Conservation (phyloP, 2,113 vertebrate species). For the Catharus minimus region DNA sequence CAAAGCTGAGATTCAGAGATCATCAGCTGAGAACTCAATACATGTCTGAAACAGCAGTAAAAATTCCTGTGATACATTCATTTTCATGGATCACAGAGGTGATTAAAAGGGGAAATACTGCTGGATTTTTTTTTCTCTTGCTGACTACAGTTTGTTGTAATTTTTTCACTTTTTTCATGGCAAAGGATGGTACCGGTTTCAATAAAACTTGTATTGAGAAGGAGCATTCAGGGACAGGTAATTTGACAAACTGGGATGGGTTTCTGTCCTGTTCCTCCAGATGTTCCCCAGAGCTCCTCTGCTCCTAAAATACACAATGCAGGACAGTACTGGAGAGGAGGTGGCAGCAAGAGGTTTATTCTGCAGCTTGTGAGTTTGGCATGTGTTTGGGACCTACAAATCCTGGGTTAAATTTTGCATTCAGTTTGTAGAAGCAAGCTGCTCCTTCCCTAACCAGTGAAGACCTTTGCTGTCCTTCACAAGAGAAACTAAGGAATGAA, state of each 20-base stretch:
- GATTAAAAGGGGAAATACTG: neutral
- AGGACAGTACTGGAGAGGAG: neutral
- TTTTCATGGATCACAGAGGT: neutral
- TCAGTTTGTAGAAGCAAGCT: neutral
- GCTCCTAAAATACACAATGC: fast-evolving
- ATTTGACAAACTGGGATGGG: neutral
- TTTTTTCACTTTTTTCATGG: neutral
- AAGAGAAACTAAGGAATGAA: neutral
- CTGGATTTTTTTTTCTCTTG: neutral
- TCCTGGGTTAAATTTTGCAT: neutral
- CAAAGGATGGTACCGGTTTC: neutral
- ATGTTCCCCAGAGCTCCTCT: neutral
- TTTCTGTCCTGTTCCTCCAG: neutral
- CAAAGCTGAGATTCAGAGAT: neutral
- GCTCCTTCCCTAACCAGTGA: neutral
- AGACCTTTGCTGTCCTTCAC: neutral
- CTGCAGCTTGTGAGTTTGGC: neutral
- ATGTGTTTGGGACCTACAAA: neutral
- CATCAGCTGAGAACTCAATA: neutral
- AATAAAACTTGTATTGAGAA: neutral
- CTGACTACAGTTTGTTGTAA: neutral
- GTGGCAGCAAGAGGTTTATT: neutral
- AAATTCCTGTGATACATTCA: neutral
- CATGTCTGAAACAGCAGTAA: neutral
- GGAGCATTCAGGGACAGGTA: neutral